These are phyloP conservation scores for Cinclus mexicanus DNA, from an alignment of 2,113 vertebrate species.

Conservation along the genomic window DNA sequence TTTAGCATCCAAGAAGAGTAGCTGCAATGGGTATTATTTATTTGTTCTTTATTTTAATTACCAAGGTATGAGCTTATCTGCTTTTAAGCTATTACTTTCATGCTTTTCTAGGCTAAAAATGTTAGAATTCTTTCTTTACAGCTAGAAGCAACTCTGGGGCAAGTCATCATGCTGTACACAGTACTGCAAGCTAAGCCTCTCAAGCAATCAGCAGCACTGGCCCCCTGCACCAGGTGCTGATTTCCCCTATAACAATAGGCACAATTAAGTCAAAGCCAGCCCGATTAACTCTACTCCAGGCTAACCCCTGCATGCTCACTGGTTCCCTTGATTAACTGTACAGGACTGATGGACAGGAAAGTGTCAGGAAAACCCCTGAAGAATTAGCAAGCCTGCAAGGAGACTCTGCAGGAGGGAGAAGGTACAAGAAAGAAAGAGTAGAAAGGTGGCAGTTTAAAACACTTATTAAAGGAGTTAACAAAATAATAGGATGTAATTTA, in stretches of 20 bases:
- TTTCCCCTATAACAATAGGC: constrained; percentile 30
- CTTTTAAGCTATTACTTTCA: background rate
- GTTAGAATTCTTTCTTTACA: background rate
- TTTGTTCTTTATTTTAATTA: background rate
- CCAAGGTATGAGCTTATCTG: background rate
- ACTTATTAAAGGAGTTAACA: constrained; percentile 66
- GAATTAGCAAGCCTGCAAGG: constrained; percentile 25
- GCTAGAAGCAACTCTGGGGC: background rate
- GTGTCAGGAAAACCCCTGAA: constrained; percentile 41
- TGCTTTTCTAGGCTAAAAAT: background rate
- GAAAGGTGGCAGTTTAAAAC: constrained; percentile 59
- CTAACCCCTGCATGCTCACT: constrained; percentile 26
- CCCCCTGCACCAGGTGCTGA: constrained; percentile 3
- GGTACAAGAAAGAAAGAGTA: constrained; percentile 25
- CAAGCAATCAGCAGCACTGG: constrained; percentile 16
- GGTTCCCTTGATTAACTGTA: constrained; percentile 55
- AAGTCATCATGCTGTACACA: background rate
- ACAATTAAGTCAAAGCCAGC: constrained; percentile 61
- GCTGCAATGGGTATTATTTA: background rate
- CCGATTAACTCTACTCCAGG: constrained; percentile 10
- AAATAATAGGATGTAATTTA: constrained; percentile 67
- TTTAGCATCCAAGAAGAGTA: background rate
- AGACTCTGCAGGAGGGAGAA: constrained; percentile 31
- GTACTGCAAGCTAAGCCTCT: constrained; percentile 13
- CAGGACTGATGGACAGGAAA: constrained; percentile 5